These are phyloP conservation scores for Bombyx huttoni DNA, from an alignment of 2,888 invertebrate species.

Conservation along the genomic window DNA sequence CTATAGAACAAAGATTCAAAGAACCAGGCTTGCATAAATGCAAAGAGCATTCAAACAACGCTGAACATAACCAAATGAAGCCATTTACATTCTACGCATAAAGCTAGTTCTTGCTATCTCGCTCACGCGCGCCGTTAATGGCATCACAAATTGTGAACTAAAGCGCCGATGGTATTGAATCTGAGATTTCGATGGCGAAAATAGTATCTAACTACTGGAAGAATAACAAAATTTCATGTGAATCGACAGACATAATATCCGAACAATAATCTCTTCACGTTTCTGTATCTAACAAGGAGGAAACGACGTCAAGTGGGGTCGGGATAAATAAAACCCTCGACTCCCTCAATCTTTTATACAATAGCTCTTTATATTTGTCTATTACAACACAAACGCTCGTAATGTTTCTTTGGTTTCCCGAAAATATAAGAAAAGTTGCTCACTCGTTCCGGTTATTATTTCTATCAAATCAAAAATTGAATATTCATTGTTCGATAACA, in stretches of 20 bases:
- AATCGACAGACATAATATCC: conserved; percentile 33
- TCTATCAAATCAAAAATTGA: conserved; percentile 15
- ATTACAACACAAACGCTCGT: background rate
- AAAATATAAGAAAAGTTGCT: background rate
- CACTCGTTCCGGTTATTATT: conserved; percentile 3
- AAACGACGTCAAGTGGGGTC: conserved; percentile 6
- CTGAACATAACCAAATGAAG: conserved; percentile 65
- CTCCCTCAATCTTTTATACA: conserved; percentile 1
- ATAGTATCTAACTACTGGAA: conserved; percentile 32
- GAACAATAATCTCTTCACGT: conserved; percentile 34
- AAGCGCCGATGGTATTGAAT: conserved; percentile 37
- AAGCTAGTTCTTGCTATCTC: conserved; percentile 36
- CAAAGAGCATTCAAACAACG: conserved; percentile 48
- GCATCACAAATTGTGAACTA: conserved; percentile 58
- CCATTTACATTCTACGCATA: conserved; percentile 62
- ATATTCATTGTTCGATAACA: conserved; percentile 32
- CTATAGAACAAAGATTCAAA: conserved; percentile 29
- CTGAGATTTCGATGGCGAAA: conserved; percentile 36
- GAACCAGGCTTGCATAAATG: conserved; percentile 55
- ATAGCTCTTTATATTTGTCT: background rate
- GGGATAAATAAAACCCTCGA: conserved; percentile 1
- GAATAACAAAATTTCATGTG: conserved; percentile 58
- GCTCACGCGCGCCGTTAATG: conserved; percentile 50
- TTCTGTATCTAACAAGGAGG: conserved; percentile 17
- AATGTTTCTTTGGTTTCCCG: background rate